Evolutionary conservation across 2,797 vertebrate genomes (phyloP), one percentile per base, ranked within the genome.

Genomic region (Gymnodraco acuticeps): DNA sequence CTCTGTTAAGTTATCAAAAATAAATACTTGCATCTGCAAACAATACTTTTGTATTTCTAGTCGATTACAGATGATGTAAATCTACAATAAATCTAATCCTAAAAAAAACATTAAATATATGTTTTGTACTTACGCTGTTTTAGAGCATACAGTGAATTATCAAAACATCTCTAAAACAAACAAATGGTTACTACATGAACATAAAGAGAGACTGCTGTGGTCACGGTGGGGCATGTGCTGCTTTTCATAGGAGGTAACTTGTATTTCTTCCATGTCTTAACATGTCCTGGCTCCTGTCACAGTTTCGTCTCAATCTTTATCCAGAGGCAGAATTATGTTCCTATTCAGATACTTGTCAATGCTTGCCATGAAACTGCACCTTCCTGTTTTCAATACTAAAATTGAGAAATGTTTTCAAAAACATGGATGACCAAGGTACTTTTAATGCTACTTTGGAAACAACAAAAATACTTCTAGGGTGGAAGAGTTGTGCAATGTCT

Each of bases 1-100:
- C 81, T 75, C 46, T 75, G 15, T 38, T 90, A 81, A 84, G n/a
- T 88, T 87, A 80, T 84, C 14, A 67, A 23, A 78, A 89, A 84
- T 89, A 90, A 91, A 92, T 13, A 19, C 14, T 75, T 27, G 10
- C 68, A 70, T 58, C 33, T 67, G 5, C 5, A 77, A 66, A 68
- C 50, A 16, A 19, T 15, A 5, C n/a, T 16, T 13, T 9, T n/a
- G 9, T 46, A 0, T 48, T 33, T 41, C 3, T 13, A 20, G 3
- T 60, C 1, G 64, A 55, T 50, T 38, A 38, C 33, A 38, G 33
- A 38, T 7, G 8, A 38, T 38, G 33, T 38, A 7, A 38, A 38
- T 38, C 6, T 38, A 38, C 8, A 38, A 38, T 38, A 38, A 9
- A 38, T 38, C 7, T 38, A 38, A 33, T 33, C 33, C 5, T 33